phyloP scores from a whole-genome alignment of 2,113 vertebrate species.

The Coracopsis vasa region DNA sequence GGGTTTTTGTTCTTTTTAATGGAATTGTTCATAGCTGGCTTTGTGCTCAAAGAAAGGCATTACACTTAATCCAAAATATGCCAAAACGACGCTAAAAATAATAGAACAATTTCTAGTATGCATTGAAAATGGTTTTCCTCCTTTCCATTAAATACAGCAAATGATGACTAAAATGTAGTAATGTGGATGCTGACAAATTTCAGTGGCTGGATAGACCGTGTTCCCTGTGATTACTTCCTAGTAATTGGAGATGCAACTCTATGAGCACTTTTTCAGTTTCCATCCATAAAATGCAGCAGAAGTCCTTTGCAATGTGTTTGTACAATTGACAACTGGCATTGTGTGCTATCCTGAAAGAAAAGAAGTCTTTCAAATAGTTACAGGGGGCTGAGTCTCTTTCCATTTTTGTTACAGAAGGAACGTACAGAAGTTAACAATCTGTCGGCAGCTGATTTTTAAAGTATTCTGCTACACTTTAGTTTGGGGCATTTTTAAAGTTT shows the following conservation, averaged over 20 bases:
- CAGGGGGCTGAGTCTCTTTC: background rate
- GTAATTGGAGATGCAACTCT: background rate
- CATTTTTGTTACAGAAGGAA: background rate
- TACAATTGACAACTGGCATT: background rate
- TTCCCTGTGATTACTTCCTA: background rate
- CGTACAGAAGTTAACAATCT: background rate
- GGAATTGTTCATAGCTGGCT: background rate
- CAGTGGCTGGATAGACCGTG: background rate
- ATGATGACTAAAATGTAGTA: background rate
- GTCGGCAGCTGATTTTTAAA: background rate
- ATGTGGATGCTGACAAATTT: background rate
- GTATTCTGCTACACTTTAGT: background rate
- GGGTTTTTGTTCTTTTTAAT: background rate
- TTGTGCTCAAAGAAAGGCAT: background rate
- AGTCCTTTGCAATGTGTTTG: background rate
- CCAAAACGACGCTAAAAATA: background rate
- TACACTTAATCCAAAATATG: background rate
- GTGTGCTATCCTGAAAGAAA: background rate
- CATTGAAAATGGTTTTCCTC: background rate
- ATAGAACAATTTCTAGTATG: background rate
- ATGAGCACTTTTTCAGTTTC: background rate
- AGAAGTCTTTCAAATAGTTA: background rate
- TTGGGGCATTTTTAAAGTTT: background rate
- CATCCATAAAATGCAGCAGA: background rate
- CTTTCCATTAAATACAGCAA: background rate